A percentile compares a stretch with the other conserved stretches of the same genome.
phyloP scores from a whole-genome alignment of 2,797 vertebrate genomes.

The Hippoglossus hippoglossus region DNA sequence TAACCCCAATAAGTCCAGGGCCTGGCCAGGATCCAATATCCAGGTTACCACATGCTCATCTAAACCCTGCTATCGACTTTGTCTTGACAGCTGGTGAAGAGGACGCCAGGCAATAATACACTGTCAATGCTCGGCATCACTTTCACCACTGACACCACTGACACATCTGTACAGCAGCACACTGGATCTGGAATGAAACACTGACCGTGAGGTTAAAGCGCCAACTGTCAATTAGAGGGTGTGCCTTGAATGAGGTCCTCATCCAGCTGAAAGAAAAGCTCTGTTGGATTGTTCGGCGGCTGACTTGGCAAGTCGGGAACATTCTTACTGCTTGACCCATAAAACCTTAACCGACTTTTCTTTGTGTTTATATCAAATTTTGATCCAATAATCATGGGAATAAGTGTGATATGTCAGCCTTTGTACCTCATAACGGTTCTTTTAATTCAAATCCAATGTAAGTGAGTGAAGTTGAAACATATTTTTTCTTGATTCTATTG shows the following conservation, averaged over 20 bases:
- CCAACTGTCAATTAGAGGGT: constrained; percentile 43
- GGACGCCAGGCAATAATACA: not conserved
- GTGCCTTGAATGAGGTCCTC: constrained; percentile 32
- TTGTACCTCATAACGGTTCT: not conserved
- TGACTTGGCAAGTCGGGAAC: constrained; percentile 25
- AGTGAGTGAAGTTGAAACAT: not conserved
- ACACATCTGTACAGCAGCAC: constrained; percentile 2
- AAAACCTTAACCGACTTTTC: constrained; percentile 19
- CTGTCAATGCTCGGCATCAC: not conserved
- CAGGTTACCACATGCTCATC: constrained; percentile 5
- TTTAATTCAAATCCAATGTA: not conserved
- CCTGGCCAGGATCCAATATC: constrained; percentile 9
- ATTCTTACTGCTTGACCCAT: constrained; percentile 16
- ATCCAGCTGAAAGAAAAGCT: constrained; percentile 12
- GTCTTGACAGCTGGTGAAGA: constrained; percentile 15
- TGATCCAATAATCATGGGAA: constrained; percentile 12
- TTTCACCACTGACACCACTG: not conserved
- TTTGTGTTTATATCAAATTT: constrained; percentile 9
- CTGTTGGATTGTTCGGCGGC: not conserved
- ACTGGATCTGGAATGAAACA: constrained; percentile 40
- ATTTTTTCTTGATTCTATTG: not conserved
- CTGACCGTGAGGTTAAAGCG: constrained; percentile 21
- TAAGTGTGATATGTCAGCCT: constrained; percentile 9
- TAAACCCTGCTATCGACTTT: constrained; percentile 36
- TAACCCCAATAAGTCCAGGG: constrained; percentile 24